A percentile compares a stretch with the other conserved stretches of the same genome.
phyloP scores from a whole-genome alignment of 2,797 vertebrate genomes.

The Anabas testudineus region DNA sequence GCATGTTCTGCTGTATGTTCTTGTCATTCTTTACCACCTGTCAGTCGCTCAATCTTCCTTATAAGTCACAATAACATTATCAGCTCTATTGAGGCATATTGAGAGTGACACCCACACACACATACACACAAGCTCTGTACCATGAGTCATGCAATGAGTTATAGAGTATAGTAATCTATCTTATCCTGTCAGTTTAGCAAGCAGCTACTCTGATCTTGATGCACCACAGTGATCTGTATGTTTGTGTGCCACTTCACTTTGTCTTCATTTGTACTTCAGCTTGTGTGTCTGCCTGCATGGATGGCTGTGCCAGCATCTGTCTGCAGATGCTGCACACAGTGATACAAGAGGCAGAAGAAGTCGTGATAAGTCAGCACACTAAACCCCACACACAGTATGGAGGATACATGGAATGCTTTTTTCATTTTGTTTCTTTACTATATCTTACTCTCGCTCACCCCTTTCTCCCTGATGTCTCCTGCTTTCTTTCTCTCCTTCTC shows the following conservation, averaged over 20 bases:
- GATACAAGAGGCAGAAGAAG: slow-evolving; percentile 46
- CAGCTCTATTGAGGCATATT: slow-evolving; percentile 33
- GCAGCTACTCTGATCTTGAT: slow-evolving; percentile 57
- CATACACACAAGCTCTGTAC: slow-evolving; percentile 1
- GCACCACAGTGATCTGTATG: slow-evolving; percentile 56
- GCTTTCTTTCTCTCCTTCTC: slow-evolving; percentile 25
- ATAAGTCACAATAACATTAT: slow-evolving; percentile 35
- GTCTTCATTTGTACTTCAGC: slow-evolving; percentile 59
- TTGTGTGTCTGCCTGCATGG: slow-evolving; percentile 24
- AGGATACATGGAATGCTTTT: no score
- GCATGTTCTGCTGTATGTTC: neutral
- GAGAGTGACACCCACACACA: slow-evolving; percentile 47
- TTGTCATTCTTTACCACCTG: slow-evolving; percentile 20
- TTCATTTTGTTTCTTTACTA: slow-evolving; percentile 9
- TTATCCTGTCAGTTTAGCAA: slow-evolving; percentile 58
- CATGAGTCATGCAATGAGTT: slow-evolving; percentile 58
- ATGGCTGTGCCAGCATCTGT: slow-evolving; percentile 22
- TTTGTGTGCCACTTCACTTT: slow-evolving; percentile 56
- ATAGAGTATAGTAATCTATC: slow-evolving; percentile 65
- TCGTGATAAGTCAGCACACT: slow-evolving; percentile 69
- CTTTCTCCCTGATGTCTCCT: slow-evolving; percentile 25
- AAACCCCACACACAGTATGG: slow-evolving; percentile 14
- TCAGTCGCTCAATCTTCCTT: slow-evolving; percentile 22
- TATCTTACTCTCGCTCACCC: slow-evolving; percentile 13
- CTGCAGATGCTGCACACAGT: slow-evolving; percentile 33